Conservation (phyloP, 2,888 invertebrate genomes). For the Dynastes maya region DNA sequence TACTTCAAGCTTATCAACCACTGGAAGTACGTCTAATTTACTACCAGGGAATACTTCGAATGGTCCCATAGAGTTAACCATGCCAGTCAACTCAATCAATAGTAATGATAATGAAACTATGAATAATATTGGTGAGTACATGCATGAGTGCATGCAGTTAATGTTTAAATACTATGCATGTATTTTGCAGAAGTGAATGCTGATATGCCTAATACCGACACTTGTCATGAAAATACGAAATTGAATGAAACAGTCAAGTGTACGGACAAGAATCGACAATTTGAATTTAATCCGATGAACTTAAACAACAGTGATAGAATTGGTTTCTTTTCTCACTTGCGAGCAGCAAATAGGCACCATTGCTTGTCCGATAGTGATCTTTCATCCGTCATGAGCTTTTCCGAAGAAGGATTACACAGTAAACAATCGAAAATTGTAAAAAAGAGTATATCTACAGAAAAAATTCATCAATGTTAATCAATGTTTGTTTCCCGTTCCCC, state of each 20-base stretch:
- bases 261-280: background rate
- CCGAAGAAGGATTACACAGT: constrained; percentile 28
- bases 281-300: constrained; percentile 26
- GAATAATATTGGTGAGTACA: background rate
- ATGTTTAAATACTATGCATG: background rate
- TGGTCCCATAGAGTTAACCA: background rate
- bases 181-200: background rate
- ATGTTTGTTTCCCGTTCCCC: background rate
- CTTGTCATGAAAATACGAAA: background rate
- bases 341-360: constrained; percentile 37
- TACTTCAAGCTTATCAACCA: constrained; percentile 41
- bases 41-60: constrained; percentile 6
- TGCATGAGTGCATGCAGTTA: background rate
- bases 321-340: constrained; percentile 41
- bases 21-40: constrained; percentile 39
- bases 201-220: background rate
- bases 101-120: background rate
- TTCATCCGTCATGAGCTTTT: constrained; percentile 41
- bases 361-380: constrained; percentile 48
- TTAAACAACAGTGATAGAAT: constrained; percentile 15
- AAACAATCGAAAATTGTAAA: constrained; percentile 38
- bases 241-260: constrained; percentile 7
- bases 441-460: constrained; percentile 48
- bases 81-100: background rate
- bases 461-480: constrained; percentile 16